Evolutionary conservation across 2,113 vertebrate species (phyloP).

Genomic region (Merops nubicus): DNA sequence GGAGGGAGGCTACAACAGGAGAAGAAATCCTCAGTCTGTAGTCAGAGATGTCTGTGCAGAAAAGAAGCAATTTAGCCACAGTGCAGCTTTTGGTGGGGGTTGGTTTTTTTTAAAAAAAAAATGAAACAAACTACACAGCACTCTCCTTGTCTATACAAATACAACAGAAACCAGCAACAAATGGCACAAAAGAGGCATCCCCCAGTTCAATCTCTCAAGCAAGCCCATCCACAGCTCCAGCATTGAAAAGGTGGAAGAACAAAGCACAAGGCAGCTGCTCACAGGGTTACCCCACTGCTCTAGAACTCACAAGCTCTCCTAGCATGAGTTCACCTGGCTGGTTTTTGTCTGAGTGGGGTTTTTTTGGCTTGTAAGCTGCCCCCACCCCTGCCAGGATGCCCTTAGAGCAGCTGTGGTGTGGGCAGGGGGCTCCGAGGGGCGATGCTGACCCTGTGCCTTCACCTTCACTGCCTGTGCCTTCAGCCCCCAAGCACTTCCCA

Average conservation of each 20-base stretch:
- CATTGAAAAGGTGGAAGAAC: background rate
- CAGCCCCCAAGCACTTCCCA: background rate
- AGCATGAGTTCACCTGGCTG: background rate
- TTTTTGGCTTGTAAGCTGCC: background rate
- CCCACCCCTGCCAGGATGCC: background rate
- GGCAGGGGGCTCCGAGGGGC: background rate
- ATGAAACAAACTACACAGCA: no score
- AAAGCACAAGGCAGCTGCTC: background rate
- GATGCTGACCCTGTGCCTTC: fast-evolving
- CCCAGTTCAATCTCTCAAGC: background rate
- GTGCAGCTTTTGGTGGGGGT: no score
- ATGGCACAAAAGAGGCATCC: background rate
- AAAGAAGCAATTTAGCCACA: background rate
- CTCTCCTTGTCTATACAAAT: no score
- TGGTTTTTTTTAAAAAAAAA: no score
- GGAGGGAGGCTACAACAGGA: background rate
- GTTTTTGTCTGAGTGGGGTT: no score
- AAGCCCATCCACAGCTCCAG: background rate
- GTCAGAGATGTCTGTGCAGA: background rate
- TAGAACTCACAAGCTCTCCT: background rate
- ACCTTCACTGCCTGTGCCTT: no score
- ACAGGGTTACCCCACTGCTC: fast-evolving
- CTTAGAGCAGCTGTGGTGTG: background rate
- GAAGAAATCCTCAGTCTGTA: background rate
- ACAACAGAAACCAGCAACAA: background rate